phyloP scores from a whole-genome alignment of 2,888 invertebrate genomes.

The Dynastes maya region DNA sequence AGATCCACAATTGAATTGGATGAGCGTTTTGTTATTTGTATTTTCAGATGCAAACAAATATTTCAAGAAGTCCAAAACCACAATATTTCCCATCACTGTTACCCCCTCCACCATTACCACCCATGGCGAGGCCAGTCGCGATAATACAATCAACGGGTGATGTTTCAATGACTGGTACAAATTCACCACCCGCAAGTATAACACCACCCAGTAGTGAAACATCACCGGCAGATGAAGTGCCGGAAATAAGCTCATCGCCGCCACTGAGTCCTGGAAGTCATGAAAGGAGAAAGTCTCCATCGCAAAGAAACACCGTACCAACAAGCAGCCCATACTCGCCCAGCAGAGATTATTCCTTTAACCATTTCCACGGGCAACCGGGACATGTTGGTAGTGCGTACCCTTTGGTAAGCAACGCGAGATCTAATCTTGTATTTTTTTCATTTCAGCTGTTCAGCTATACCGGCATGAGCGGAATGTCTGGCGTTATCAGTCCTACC shows the following conservation, averaged over 20 bases:
- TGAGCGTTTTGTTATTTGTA: slow-evolving; percentile 22
- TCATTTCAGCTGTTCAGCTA: slow-evolving; percentile 90
- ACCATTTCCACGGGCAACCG: slow-evolving; percentile 93
- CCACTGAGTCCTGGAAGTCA: slow-evolving; percentile 68
- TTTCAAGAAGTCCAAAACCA: slow-evolving; percentile 82
- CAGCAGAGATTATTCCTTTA: slow-evolving; percentile 73
- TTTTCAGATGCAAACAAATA: slow-evolving; percentile 72
- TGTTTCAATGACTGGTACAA: slow-evolving; percentile 74
- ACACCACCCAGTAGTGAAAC: slow-evolving; percentile 73
- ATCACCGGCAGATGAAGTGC: slow-evolving; percentile 67
- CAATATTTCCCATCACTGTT: slow-evolving; percentile 95
- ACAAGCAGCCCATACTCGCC: slow-evolving; percentile 64
- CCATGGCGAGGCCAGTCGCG: slow-evolving; percentile 96
- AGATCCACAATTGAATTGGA: background rate
- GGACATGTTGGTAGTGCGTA: slow-evolving; percentile 79
- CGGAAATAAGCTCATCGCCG: slow-evolving; percentile 68
- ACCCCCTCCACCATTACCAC: slow-evolving; percentile 95
- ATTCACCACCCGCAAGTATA: slow-evolving; percentile 77
- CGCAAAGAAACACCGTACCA: slow-evolving; percentile 66
- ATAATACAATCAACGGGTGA: slow-evolving; percentile 91
- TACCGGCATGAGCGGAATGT: slow-evolving; percentile 88
- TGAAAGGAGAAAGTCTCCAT: slow-evolving; percentile 67
- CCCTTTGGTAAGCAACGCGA: slow-evolving; percentile 61
- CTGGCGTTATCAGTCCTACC: slow-evolving; percentile 91
- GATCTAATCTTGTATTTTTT: slow-evolving; percentile 53